Evolutionary conservation across 2,888 invertebrate species (phyloP).

Genomic region (Leptopilina myrica): DNA sequence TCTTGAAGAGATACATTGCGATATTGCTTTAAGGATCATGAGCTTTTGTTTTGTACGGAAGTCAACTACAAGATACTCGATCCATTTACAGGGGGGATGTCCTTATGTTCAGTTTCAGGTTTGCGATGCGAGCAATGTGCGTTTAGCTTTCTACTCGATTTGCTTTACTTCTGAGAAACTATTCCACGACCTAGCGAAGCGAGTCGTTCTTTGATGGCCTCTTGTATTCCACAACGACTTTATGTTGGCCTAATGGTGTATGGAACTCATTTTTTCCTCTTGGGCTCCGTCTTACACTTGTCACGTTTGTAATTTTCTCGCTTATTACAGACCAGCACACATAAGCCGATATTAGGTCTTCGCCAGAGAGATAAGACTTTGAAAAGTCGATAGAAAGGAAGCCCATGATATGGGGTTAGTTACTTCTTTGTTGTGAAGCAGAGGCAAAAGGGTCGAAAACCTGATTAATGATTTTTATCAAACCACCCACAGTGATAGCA

Average conservation of each 20-base stretch:
- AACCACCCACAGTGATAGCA: background rate
- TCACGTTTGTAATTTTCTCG: constrained; percentile 39
- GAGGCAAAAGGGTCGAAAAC: constrained; percentile 13
- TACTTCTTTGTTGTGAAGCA: constrained; percentile 9
- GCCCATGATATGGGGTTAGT: constrained; percentile 18
- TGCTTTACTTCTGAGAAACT: constrained; percentile 36
- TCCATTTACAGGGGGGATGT: constrained; percentile 35
- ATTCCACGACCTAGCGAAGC: constrained; percentile 31
- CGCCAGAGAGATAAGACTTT: constrained; percentile 13
- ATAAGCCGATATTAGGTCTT: constrained; percentile 36
- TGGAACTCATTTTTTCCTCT: constrained; percentile 20
- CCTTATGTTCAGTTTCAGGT: constrained; percentile 18
- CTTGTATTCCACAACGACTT: constrained; percentile 10
- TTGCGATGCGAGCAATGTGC: constrained; percentile 34
- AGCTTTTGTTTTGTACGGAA: constrained; percentile 39
- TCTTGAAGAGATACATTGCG: constrained; percentile 11
- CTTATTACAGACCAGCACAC: constrained; percentile 13
- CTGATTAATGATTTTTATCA: constrained; percentile 18
- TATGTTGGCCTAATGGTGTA: constrained; percentile 17
- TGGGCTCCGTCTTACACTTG: constrained; percentile 26
- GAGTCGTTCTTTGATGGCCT: constrained; percentile 24
- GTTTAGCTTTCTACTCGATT: constrained; percentile 31
- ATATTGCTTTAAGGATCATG: constrained; percentile 14
- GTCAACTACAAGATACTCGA: constrained; percentile 29
- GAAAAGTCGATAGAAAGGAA: constrained; percentile 30